phyloP scores from a whole-genome alignment of 2,797 vertebrate genomes.

The Myotis vivesi region DNA sequence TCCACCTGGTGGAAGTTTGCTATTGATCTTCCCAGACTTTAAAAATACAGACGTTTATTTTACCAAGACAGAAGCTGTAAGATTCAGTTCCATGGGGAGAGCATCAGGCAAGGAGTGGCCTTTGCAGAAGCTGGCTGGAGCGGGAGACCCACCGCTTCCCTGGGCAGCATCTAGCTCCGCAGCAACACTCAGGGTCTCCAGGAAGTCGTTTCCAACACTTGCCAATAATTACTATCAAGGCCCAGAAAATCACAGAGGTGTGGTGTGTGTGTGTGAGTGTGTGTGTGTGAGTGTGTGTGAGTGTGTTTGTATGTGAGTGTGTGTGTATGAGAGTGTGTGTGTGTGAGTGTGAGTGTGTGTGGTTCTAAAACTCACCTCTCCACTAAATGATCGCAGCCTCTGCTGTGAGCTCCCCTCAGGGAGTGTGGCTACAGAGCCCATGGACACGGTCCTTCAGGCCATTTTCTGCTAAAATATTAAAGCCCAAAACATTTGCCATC shows the following conservation, averaged over 20 bases:
- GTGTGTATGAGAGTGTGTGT: too few relatives aligned
- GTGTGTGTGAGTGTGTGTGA: accelerated
- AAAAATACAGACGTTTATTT: neutral
- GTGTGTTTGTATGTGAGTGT: too few relatives aligned
- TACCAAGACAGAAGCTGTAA: neutral
- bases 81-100: neutral
- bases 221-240: neutral
- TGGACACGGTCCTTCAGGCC: neutral
- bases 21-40: neutral
- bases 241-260: neutral
- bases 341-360: accelerated
- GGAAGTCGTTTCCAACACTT: neutral
- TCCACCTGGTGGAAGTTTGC: neutral
- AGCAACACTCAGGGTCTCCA: neutral
- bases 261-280: accelerated
- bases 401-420: neutral
- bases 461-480: neutral
- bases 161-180: neutral
- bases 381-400: neutral
- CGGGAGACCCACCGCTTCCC: neutral
- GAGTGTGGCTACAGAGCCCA: neutral
- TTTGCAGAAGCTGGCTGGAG: neutral
- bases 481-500: neutral
- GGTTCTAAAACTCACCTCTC: neutral
- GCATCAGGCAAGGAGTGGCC: too few relatives aligned